Conservation (phyloP, 2,797 vertebrate genomes). For the Cynopterus sphinx region DNA sequence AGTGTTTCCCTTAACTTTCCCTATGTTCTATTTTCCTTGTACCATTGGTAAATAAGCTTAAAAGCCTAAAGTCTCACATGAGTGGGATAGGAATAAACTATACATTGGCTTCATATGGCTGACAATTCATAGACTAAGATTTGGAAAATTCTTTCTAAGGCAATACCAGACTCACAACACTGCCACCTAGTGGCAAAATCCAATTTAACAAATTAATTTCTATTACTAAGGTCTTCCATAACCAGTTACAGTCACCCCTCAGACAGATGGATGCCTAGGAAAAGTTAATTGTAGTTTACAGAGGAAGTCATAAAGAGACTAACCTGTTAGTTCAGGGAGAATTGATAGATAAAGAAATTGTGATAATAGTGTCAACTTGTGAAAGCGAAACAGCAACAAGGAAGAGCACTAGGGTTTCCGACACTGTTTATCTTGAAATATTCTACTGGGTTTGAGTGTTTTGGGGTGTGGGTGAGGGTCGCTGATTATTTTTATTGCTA, state of each 20-base stretch:
- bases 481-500: not conserved
- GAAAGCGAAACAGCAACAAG: not conserved
- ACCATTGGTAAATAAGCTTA: not conserved
- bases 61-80: not conserved
- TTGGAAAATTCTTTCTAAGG: not conserved
- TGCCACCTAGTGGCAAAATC: constrained; percentile 13
- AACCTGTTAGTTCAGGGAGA: not conserved
- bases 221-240: not conserved
- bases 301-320: not conserved
- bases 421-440: not conserved
- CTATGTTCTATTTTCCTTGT: not conserved
- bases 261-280: not conserved
- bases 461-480: not conserved
- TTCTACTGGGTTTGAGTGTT: not conserved
- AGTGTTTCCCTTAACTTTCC: not conserved
- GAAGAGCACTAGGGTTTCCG: not conserved
- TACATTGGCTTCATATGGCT: not conserved
- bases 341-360: not conserved
- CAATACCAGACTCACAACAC: not conserved
- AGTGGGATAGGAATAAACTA: not conserved
- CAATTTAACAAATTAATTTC: constrained; percentile 7
- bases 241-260: not conserved
- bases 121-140: not conserved
- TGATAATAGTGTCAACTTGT: not conserved
- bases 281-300: constrained; percentile 7